A percentile compares a stretch with the other conserved stretches of the same genome.
phyloP scores from a whole-genome alignment of 2,797 vertebrate species.

The Pseudochirops cupreus region DNA sequence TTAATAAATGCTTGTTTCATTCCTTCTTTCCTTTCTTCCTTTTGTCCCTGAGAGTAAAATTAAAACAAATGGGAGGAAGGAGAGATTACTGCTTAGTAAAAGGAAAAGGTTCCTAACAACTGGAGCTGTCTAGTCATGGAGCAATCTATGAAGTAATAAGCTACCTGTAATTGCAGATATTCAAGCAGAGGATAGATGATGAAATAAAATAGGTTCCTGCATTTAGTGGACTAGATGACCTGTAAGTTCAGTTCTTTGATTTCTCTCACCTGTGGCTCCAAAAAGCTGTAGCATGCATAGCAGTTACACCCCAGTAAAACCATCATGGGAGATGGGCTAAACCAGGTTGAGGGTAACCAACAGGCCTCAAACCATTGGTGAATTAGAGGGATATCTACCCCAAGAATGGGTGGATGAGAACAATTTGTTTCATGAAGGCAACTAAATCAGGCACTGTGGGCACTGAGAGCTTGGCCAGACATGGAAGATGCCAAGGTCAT shows the following conservation, averaged over 20 bases:
- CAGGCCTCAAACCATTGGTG: too few relatives aligned
- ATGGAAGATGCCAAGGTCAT: neutral
- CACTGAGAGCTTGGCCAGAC: too few relatives aligned
- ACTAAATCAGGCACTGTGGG: too few relatives aligned
- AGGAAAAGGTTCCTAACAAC: neutral
- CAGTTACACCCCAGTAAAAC: neutral
- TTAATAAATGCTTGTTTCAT: neutral
- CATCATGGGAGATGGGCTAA: too few relatives aligned
- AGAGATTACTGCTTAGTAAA: neutral
- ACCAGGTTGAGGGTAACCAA: too few relatives aligned
- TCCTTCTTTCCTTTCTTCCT: neutral
- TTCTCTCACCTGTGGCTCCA: neutral
- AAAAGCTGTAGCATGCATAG: neutral
- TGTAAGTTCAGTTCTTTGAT: neutral
- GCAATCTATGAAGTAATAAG: neutral
- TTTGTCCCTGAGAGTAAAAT: neutral
- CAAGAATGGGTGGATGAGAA: neutral
- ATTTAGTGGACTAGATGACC: neutral
- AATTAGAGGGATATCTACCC: neutral
- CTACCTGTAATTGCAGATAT: neutral
- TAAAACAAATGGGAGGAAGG: neutral
- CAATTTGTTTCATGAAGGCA: too few relatives aligned
- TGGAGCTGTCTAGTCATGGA: neutral
- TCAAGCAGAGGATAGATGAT: neutral
- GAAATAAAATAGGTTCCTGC: neutral